These are phyloP conservation scores for Phania funesta DNA, from an alignment of 2,888 invertebrate genomes.

Conservation along the genomic window DNA sequence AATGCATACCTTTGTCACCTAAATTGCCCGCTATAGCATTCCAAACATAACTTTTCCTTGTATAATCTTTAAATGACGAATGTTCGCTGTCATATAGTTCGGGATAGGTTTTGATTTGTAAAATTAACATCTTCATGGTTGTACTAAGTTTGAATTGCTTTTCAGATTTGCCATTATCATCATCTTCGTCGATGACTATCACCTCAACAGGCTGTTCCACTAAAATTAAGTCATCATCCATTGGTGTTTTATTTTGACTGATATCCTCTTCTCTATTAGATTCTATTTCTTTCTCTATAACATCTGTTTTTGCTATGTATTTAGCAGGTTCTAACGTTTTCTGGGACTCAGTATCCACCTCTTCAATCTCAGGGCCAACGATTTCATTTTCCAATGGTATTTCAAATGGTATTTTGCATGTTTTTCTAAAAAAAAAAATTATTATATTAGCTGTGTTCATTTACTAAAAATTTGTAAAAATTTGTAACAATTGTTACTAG, in stretches of 20 bases:
- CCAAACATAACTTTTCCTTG: constrained; percentile 75
- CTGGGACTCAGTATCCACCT: not conserved
- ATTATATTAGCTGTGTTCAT: not conserved
- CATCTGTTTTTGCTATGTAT: not conserved
- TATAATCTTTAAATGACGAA: constrained; percentile 68
- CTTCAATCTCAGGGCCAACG: not conserved
- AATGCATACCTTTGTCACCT: constrained; percentile 71
- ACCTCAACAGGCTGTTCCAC: constrained; percentile 64
- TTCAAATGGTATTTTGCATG: constrained; percentile 42
- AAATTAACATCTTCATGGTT: constrained; percentile 68
- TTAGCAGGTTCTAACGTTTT: not conserved
- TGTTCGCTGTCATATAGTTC: constrained; percentile 72
- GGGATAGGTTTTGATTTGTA: constrained; percentile 71
- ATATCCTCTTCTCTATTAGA: not conserved
- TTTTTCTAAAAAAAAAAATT: constrained; percentile 38
- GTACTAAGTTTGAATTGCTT: constrained; percentile 25
- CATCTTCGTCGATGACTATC: constrained; percentile 72
- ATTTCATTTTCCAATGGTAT: not conserved
- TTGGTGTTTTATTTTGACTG: not conserved
- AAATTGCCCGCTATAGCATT: constrained; percentile 73
- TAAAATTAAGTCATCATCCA: constrained; percentile 67
- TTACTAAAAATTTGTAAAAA: too few species aligned
- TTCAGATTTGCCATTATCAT: constrained; percentile 35
- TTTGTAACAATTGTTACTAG: too few species aligned
- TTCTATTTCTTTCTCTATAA: not conserved